Percentiles rank a stretch among this genome's conserved stretches.
phyloP scores from a whole-genome alignment of 2,113 vertebrate species.

The Odocoileus virginianus region DNA sequence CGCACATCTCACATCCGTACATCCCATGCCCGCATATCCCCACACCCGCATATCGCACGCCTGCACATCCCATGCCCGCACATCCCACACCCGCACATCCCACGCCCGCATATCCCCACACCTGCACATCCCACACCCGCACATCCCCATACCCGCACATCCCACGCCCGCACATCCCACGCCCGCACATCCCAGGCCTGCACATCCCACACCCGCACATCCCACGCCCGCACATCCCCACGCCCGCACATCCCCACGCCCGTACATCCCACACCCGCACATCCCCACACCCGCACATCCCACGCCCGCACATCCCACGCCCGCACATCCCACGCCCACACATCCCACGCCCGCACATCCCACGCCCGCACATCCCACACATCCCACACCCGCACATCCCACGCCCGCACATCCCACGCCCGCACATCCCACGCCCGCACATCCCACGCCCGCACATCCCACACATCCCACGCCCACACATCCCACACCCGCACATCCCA shows the following conservation, averaged over 20 bases:
- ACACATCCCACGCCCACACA: too few species aligned
- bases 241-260: accelerated
- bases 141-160: too few species aligned
- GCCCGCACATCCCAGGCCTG: neutral
- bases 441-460: too few species aligned
- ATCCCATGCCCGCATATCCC: accelerated
- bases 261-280: accelerated
- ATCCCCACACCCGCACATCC: accelerated
- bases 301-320: accelerated
- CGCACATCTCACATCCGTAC: too few species aligned
- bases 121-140: neutral
- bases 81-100: too few species aligned
- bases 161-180: too few species aligned
- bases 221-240: too few species aligned
- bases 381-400: accelerated
- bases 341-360: accelerated
- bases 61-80: neutral
- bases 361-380: neutral
- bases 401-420: neutral
- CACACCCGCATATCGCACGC: too few species aligned
- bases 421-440: too few species aligned
- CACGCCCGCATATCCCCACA: neutral
- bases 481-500: too few species aligned
- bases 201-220: too few species aligned
- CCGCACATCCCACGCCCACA: accelerated